These are phyloP conservation scores for Sminthopsis crassicaudata DNA, from an alignment of 2,113 vertebrate genomes.

Conservation along the genomic window DNA sequence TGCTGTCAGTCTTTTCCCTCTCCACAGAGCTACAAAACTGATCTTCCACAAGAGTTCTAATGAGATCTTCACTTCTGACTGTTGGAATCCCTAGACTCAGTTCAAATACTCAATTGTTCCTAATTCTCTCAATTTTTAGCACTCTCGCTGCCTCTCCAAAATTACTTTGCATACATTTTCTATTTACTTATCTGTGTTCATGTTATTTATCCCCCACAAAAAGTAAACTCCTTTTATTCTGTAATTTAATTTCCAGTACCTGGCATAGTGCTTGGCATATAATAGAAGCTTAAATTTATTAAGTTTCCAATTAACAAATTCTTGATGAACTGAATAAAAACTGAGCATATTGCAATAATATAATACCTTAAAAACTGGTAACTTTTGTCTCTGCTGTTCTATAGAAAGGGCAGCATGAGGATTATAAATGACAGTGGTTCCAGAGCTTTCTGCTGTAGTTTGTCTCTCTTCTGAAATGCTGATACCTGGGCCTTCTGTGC, in stretches of 20 bases:
- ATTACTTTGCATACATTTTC: background rate
- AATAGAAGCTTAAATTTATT: no score
- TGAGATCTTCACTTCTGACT: background rate
- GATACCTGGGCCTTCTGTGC: conserved; percentile 93
- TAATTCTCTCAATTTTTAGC: background rate
- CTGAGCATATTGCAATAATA: background rate
- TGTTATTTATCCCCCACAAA: background rate
- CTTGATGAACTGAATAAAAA: background rate
- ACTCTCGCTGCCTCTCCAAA: background rate
- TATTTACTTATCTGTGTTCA: background rate
- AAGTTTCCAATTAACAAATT: no score
- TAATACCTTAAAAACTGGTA: conserved; percentile 96
- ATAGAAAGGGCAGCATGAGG: conserved; percentile 94
- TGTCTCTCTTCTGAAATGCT: conserved; percentile 93
- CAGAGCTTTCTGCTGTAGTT: conserved; percentile 89
- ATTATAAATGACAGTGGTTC: conserved; percentile 92
- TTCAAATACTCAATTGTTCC: background rate
- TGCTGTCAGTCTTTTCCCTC: no score
- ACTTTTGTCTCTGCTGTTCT: conserved; percentile 97
- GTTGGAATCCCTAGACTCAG: background rate
- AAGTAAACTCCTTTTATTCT: background rate
- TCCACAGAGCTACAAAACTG: background rate
- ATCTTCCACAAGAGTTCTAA: background rate
- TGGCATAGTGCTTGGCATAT: background rate
- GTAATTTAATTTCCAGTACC: background rate